Conservation (phyloP, 2,888 invertebrate species). For the Ligdia adustata region DNA sequence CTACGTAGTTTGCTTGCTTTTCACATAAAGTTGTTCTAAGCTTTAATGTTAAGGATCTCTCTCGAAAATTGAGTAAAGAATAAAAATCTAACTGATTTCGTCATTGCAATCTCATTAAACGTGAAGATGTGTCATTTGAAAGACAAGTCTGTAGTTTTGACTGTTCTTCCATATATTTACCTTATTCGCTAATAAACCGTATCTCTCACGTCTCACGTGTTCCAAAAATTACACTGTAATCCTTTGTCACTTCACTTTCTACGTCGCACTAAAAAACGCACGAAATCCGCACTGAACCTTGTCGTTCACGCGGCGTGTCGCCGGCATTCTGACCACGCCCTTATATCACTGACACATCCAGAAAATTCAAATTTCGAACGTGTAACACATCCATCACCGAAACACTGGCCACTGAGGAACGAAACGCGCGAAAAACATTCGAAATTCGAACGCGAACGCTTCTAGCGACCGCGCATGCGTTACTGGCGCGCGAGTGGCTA, state of each 20-base stretch:
- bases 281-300: conserved; percentile 31
- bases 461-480: conserved; percentile 69
- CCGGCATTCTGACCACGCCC: conserved; percentile 33
- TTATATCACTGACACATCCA: conserved; percentile 42
- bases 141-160: background rate
- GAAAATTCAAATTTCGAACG: conserved; percentile 35
- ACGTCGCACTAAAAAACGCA: conserved; percentile 41
- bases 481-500: conserved; percentile 65
- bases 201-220: conserved; percentile 29
- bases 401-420: conserved; percentile 34
- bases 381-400: conserved; percentile 41
- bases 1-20: too few relatives aligned
- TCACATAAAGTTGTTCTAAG: too few relatives aligned
- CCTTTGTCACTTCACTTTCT: conserved; percentile 62
- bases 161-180: conserved; percentile 32
- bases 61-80: background rate
- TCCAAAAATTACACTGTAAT: conserved; percentile 57
- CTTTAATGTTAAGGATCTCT: background rate
- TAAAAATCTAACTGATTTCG: background rate
- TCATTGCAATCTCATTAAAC: conserved; percentile 15
- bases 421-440: conserved; percentile 60
- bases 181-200: conserved; percentile 27
- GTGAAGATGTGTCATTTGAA: background rate
- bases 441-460: conserved; percentile 61
- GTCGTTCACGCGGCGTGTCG: conserved; percentile 27